A percentile compares a stretch with the other conserved stretches of the same genome.
Evolutionary conservation across 1,140 invertebrate genomes (phyloP).

Genomic region (Nephila pilipes): DNA sequence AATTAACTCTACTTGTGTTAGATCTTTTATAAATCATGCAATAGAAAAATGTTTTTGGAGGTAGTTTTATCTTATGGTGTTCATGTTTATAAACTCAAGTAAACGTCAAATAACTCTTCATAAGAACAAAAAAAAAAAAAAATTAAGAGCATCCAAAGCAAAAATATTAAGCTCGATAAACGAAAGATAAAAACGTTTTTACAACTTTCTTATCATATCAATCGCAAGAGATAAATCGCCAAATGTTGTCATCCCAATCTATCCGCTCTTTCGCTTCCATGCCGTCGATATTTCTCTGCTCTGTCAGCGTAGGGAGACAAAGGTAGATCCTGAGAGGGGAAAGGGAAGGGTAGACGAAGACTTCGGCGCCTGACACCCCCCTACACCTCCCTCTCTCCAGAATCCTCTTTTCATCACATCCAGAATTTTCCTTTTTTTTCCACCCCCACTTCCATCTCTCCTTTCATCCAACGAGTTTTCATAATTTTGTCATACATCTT

Average conservation of each 20-base stretch:
- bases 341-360: background rate
- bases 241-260: conserved; percentile 37
- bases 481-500: conserved; percentile 62
- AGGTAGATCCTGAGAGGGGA: conserved; percentile 34
- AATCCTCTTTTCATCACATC: conserved; percentile 66
- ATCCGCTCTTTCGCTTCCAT: background rate
- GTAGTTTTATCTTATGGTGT: too few relatives aligned
- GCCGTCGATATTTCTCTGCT: conserved; percentile 70
- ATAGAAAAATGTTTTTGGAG: too few relatives aligned
- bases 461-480: conserved; percentile 54
- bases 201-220: background rate
- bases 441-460: conserved; percentile 2
- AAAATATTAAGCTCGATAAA: background rate
- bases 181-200: background rate
- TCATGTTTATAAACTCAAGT: too few relatives aligned
- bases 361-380: conserved; percentile 56
- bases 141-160: background rate
- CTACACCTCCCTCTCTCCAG: background rate
- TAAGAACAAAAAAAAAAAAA: background rate
- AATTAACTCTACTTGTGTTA: too few relatives aligned
- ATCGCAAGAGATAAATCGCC: conserved; percentile 26
- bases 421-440: conserved; percentile 25
- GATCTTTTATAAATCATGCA: too few relatives aligned
- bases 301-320: conserved; percentile 72
- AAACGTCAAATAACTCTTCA: too few relatives aligned